A percentile compares a stretch with the other conserved stretches of the same genome.
Conservation (phyloP, 2,113 vertebrate species). For the Paedocypris sp. region DNA sequence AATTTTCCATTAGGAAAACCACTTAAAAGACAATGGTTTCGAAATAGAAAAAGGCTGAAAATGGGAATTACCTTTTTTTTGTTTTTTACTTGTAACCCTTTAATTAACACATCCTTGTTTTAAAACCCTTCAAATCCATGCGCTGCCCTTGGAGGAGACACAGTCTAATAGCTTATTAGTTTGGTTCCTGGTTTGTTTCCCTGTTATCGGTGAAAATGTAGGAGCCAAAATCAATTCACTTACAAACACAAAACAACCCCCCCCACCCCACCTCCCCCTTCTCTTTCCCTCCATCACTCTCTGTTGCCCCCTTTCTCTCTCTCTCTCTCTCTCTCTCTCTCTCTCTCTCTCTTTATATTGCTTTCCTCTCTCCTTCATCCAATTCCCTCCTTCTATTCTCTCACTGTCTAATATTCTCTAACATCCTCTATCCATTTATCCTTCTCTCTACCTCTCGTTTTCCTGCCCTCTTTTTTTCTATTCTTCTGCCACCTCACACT, state of each 20-base stretch:
- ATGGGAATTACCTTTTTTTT: slow-evolving; percentile 8
- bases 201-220: slow-evolving; percentile 16
- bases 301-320: background rate
- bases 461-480: too few species aligned
- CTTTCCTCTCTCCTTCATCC: too few species aligned
- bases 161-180: slow-evolving; percentile 35
- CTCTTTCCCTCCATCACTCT: background rate
- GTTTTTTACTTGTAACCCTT: slow-evolving; percentile 2
- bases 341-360: too few species aligned
- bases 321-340: background rate
- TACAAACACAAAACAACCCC: slow-evolving; percentile 7
- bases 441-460: too few species aligned
- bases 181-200: slow-evolving; percentile 22
- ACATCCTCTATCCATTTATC: too few species aligned
- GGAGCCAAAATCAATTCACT: slow-evolving; percentile 21
- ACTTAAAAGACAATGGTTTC: background rate
- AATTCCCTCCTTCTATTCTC: too few species aligned
- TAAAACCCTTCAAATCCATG: slow-evolving; percentile 13
- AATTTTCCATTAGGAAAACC: background rate
- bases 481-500: too few species aligned
- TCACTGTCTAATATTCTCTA: too few species aligned
- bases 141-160: slow-evolving; percentile 16
- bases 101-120: slow-evolving; percentile 30
- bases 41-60: background rate
- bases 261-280: background rate